Percentiles rank a stretch among this genome's conserved stretches.
phyloP scores from a whole-genome alignment of 2,797 vertebrate species.

The Micrastur ruficollis region DNA sequence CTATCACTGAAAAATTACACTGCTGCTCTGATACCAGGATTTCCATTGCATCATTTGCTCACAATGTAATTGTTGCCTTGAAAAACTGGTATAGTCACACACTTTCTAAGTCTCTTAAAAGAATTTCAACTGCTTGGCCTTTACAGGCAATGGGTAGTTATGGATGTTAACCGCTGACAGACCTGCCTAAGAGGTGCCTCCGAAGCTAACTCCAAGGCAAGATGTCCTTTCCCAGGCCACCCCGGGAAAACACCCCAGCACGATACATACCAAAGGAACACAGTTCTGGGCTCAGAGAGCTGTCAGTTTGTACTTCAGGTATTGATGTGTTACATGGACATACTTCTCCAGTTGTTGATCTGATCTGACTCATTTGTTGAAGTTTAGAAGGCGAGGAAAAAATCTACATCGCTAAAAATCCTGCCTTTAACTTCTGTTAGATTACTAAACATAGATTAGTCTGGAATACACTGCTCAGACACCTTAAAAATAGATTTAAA shows the following conservation, averaged over 20 bases:
- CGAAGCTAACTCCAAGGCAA: not conserved
- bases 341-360: not conserved
- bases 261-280: accelerated
- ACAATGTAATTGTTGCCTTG: not conserved
- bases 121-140: not conserved
- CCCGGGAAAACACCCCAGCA: not conserved
- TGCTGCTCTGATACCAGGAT: not conserved
- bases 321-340: not conserved
- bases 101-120: not conserved
- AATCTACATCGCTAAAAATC: not conserved
- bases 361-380: not conserved
- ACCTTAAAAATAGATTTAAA: not conserved
- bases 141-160: not conserved
- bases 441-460: not conserved
- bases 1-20: not conserved
- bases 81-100: not conserved
- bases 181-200: not conserved
- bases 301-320: not conserved
- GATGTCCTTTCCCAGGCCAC: not conserved
- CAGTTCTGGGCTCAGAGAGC: not conserved
- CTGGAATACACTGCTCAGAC: not conserved
- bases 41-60: not conserved
- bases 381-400: not conserved
- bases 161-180: not conserved
- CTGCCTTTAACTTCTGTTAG: not conserved